Evolutionary conservation across 2,888 invertebrate genomes (phyloP).

Genomic region (Isoperla grammatica): DNA sequence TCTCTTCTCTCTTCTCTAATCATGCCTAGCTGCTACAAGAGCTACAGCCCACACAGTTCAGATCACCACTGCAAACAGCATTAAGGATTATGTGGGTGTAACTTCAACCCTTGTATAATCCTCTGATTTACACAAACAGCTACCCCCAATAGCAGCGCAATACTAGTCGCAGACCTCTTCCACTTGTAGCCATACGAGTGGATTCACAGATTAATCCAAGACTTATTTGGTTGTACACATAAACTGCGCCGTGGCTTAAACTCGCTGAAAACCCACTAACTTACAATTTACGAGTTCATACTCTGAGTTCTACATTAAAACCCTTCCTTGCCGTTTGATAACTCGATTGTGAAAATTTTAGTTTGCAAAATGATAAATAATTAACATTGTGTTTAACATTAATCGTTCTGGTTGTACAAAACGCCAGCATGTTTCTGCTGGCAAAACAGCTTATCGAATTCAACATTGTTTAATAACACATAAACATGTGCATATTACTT

Average conservation of each 20-base stretch:
- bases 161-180: background rate
- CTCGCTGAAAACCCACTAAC: slow-evolving; percentile 17
- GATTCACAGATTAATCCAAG: slow-evolving; percentile 17
- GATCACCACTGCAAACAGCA: slow-evolving; percentile 26
- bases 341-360: no score
- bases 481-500: no score
- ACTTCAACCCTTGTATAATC: slow-evolving; percentile 21
- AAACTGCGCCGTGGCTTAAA: slow-evolving; percentile 10
- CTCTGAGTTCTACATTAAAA: slow-evolving; percentile 2
- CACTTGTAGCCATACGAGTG: slow-evolving; percentile 5
- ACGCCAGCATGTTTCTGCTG: no score
- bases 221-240: slow-evolving; percentile 19
- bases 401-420: no score
- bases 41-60: slow-evolving; percentile 10
- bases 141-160: background rate
- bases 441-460: no score
- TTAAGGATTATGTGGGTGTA: slow-evolving; percentile 24
- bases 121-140: slow-evolving; percentile 27
- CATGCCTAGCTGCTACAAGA: background rate
- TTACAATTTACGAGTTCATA: slow-evolving; percentile 19
- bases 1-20: background rate
- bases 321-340: no score
- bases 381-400: no score
- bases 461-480: no score
- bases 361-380: no score